Evolutionary conservation across 2,113 vertebrate species (phyloP).

Genomic region (Megaceryle maxima): DNA sequence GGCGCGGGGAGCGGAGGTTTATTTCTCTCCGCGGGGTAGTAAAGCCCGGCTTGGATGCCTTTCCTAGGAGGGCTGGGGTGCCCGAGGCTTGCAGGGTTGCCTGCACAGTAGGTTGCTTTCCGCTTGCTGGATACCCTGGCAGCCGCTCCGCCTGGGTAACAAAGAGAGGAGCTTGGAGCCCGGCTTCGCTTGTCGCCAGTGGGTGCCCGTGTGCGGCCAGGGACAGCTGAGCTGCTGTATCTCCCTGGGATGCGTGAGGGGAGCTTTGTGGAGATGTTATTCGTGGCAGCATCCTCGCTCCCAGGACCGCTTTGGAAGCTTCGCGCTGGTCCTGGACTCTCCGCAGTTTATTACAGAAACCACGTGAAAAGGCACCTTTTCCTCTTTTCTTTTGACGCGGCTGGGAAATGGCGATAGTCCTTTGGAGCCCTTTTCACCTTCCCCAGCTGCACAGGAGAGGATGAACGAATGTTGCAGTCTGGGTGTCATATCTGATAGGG

Average conservation of each 20-base stretch:
- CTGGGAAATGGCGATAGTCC: not conserved
- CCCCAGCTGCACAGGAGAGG: not conserved
- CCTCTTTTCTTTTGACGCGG: not conserved
- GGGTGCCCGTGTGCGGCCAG: not conserved
- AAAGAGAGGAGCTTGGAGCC: not conserved
- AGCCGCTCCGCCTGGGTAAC: not conserved
- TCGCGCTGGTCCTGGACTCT: not conserved
- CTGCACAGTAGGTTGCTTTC: not conserved
- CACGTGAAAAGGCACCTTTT: not conserved
- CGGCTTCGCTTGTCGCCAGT: accelerated
- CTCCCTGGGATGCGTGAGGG: not conserved
- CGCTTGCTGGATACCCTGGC: accelerated
- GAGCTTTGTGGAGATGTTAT: accelerated
- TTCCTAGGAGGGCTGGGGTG: not conserved
- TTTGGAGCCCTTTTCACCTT: not conserved
- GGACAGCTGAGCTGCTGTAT: not conserved
- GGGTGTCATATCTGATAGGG: not conserved
- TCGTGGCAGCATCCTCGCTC: not conserved
- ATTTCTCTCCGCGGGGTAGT: not conserved
- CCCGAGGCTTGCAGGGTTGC: not conserved
- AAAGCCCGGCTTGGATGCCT: not conserved
- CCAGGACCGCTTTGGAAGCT: not conserved
- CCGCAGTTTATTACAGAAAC: not conserved
- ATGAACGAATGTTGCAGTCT: not conserved
- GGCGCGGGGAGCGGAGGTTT: not conserved